A percentile compares a stretch with the other conserved stretches of the same genome.
Conservation (phyloP, 2,113 vertebrate genomes). For the Martes martes region DNA sequence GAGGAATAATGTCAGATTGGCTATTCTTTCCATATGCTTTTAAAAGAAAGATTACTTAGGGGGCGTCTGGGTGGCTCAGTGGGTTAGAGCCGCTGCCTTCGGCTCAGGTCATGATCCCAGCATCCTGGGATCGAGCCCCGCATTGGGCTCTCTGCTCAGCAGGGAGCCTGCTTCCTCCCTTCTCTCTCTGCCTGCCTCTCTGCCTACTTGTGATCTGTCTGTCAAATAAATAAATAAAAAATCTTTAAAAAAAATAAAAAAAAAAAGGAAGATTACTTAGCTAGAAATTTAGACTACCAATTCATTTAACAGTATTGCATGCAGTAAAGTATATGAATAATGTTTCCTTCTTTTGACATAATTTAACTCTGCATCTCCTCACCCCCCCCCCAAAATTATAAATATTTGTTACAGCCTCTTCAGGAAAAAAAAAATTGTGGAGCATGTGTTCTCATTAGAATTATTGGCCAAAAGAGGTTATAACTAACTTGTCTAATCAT, state of each 20-base stretch:
- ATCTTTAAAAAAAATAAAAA: no score
- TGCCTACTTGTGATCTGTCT: no score
- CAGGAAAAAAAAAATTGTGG: background rate
- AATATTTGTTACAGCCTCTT: background rate
- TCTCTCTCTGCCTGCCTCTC: no score
- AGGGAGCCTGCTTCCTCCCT: no score
- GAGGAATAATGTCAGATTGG: background rate
- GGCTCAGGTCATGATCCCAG: no score
- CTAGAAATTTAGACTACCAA: background rate
- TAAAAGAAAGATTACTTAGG: background rate
- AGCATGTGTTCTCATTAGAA: background rate
- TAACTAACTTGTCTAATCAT: background rate
- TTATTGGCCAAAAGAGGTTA: background rate
- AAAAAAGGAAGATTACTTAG: background rate
- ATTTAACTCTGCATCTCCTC: background rate
- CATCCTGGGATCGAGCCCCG: no score
- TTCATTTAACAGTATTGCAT: conserved; percentile 7
- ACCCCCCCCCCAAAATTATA: background rate
- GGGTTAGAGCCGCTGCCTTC: no score
- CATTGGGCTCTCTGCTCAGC: no score
- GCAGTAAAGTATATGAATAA: background rate
- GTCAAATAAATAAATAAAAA: no score
- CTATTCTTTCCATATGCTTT: background rate
- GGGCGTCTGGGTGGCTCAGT: no score
- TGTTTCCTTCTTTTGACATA: conserved; percentile 3